Percentiles rank a stretch among this genome's conserved stretches.
These are phyloP conservation scores for Pollicipes pollicipes DNA, from an alignment of 1,140 invertebrate species.

Conservation along the genomic window DNA sequence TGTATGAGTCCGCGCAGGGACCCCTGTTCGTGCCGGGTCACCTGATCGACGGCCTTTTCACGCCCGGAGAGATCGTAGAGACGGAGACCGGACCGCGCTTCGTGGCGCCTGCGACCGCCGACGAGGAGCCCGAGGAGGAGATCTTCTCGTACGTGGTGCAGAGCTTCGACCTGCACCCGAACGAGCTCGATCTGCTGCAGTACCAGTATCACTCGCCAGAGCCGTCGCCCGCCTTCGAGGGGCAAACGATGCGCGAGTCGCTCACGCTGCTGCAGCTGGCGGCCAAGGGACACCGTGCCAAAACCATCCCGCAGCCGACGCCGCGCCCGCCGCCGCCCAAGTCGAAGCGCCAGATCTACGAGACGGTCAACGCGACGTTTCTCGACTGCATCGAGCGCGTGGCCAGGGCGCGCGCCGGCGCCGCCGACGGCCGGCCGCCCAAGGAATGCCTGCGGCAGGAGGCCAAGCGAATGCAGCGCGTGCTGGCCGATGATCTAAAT, in stretches of 20 bases:
- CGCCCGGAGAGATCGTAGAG: background rate
- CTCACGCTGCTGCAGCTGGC: background rate
- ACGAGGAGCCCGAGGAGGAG: background rate
- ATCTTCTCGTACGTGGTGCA: background rate
- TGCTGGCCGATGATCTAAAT: slow-evolving; percentile 1
- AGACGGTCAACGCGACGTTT: background rate
- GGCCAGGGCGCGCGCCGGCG: background rate
- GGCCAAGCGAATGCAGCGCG: background rate
- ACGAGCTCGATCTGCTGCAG: background rate
- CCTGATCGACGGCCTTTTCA: background rate
- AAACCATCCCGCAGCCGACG: background rate
- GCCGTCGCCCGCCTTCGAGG: background rate
- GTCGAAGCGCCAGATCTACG: background rate
- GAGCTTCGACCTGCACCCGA: background rate
- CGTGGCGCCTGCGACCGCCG: background rate
- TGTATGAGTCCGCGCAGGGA: background rate
- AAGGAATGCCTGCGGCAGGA: background rate
- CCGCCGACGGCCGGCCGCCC: background rate
- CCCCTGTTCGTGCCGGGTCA: background rate
- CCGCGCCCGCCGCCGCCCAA: background rate
- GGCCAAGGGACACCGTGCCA: background rate
- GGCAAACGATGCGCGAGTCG: background rate
- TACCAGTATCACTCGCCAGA: background rate
- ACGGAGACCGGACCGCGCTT: background rate
- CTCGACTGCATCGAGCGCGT: background rate